These are phyloP conservation scores for Melanaphis sacchari DNA, from an alignment of 1,140 invertebrate species.

Conservation along the genomic window DNA sequence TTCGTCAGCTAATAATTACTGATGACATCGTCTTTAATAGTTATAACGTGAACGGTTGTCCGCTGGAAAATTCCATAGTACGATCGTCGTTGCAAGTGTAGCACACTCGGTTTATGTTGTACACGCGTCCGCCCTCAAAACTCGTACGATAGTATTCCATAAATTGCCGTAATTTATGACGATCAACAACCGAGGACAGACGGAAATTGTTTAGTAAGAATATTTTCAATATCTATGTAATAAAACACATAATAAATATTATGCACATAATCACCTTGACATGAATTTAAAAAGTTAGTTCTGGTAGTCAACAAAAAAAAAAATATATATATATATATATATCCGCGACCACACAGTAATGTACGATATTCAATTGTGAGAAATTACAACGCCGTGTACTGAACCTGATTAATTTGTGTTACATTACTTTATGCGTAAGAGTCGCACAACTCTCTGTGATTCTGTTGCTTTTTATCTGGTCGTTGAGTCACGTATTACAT, in stretches of 20 bases:
- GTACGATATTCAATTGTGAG: background rate
- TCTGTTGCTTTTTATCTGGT: background rate
- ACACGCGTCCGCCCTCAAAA: background rate
- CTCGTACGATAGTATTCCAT: background rate
- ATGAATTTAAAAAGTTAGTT: background rate
- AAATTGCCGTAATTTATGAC: background rate
- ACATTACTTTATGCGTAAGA: background rate
- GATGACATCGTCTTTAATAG: background rate
- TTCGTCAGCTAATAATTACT: background rate
- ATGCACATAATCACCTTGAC: background rate
- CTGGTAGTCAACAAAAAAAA: background rate
- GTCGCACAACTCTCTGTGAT: background rate
- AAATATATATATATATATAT: background rate
- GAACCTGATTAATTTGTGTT: constrained; percentile 13
- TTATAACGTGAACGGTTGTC: background rate
- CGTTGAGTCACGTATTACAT: background rate
- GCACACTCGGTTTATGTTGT: background rate
- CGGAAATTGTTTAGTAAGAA: constrained; percentile 17
- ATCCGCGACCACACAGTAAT: background rate
- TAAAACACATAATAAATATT: background rate
- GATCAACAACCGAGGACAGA: background rate
- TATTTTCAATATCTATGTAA: background rate
- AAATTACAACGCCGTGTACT: background rate
- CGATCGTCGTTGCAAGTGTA: background rate
- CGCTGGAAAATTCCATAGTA: background rate